Conservation (phyloP, 2,797 vertebrate genomes). For the Gallinago stenura region DNA sequence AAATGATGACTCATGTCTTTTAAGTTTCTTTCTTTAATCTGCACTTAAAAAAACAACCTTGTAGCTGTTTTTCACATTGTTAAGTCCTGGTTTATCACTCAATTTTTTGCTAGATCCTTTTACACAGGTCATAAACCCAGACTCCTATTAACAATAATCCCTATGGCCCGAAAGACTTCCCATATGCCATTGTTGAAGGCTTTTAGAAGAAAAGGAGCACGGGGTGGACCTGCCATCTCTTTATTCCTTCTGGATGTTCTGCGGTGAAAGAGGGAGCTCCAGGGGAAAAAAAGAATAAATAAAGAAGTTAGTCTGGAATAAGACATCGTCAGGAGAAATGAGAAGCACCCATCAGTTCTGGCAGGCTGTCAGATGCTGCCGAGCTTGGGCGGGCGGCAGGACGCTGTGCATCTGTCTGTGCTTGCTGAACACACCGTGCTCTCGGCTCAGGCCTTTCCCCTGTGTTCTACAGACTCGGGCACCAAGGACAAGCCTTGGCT, state of each 20-base stretch:
- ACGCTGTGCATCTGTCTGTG: not conserved
- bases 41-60: not conserved
- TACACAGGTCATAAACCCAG: not conserved
- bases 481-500: not conserved
- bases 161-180: not conserved
- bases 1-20: conserved; percentile 48
- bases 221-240: not conserved
- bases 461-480: not conserved
- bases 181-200: not conserved
- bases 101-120: not conserved
- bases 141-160: not conserved
- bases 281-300: not conserved
- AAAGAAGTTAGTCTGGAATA: not conserved
- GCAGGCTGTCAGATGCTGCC: not conserved
- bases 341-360: not conserved
- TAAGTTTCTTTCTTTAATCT: conserved; percentile 23
- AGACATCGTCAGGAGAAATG: not conserved
- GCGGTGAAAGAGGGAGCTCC: not conserved
- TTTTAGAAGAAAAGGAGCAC: not conserved
- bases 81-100: not conserved
- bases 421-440: not conserved
- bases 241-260: not conserved
- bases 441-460: not conserved
- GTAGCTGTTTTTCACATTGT: not conserved
- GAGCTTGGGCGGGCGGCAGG: not conserved